Percentiles rank a stretch among this genome's conserved stretches.
Conservation (phyloP, 2,113 vertebrate genomes). For the Charina bottae region DNA sequence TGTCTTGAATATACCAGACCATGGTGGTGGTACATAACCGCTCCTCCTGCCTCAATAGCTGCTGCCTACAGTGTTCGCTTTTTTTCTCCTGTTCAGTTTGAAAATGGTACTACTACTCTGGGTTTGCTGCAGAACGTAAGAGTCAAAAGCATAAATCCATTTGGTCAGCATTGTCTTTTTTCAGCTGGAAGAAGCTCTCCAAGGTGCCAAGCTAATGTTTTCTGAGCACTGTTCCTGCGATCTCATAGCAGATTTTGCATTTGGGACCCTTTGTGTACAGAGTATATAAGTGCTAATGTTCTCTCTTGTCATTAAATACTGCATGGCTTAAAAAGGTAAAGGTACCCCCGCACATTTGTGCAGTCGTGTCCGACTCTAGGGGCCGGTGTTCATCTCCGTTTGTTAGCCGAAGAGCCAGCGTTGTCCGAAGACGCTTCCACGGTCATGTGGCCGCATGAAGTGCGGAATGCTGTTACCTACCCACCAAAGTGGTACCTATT, state of each 20-base stretch:
- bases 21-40: no score
- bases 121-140: background rate
- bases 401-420: no score
- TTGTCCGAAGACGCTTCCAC: no score
- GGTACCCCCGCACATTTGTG: no score
- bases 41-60: background rate
- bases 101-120: background rate
- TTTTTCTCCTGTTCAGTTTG: background rate
- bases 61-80: background rate
- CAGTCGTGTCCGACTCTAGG: no score
- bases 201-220: background rate
- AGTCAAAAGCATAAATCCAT: background rate
- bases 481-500: no score
- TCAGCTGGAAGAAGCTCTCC: background rate
- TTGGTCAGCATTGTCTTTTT: background rate
- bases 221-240: background rate
- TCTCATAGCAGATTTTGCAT: background rate
- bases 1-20: background rate
- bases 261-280: background rate
- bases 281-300: background rate
- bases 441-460: no score
- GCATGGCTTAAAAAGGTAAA: background rate
- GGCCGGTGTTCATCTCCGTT: no score
- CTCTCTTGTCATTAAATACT: background rate
- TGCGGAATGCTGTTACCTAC: no score